A percentile compares a stretch with the other conserved stretches of the same genome.
Conservation (phyloP, 2,797 vertebrate genomes). For the Eospalax fontanierii region DNA sequence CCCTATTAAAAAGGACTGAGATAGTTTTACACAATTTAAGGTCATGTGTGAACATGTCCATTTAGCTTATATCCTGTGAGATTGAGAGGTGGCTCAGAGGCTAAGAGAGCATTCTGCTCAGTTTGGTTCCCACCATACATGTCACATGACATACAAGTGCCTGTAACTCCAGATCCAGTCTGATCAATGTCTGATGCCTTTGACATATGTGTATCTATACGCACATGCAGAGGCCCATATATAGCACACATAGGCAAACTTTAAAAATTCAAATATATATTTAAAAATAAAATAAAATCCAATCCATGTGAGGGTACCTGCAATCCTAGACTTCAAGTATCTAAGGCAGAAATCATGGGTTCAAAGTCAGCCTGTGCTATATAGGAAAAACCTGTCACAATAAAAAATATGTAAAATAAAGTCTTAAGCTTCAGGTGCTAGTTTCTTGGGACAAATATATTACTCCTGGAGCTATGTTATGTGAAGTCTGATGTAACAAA, state of each 20-base stretch:
- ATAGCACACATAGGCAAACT: not conserved
- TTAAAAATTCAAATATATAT: not conserved
- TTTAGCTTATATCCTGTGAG: not conserved
- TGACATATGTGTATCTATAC: too few species aligned
- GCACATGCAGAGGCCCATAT: not conserved
- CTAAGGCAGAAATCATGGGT: not conserved
- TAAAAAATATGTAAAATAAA: not conserved
- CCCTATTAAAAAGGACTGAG: not conserved
- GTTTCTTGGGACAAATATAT: not conserved
- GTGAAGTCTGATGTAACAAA: not conserved
- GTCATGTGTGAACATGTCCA: not conserved
- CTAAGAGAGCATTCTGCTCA: not conserved
- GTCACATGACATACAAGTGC: not conserved
- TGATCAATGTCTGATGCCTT: too few species aligned
- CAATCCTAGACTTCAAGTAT: not conserved
- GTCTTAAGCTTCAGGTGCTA: not conserved
- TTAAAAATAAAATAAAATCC: not conserved
- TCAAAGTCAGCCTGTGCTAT: not conserved
- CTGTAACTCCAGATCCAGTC: not conserved
- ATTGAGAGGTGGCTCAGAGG: not conserved
- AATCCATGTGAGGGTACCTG: not conserved
- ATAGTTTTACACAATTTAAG: conserved; percentile 14
- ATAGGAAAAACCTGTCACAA: not conserved
- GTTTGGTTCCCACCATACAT: not conserved
- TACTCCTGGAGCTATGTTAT: not conserved